These are phyloP conservation scores for Neolamprologus devosi DNA, from an alignment of 2,113 vertebrate species.

Conservation along the genomic window DNA sequence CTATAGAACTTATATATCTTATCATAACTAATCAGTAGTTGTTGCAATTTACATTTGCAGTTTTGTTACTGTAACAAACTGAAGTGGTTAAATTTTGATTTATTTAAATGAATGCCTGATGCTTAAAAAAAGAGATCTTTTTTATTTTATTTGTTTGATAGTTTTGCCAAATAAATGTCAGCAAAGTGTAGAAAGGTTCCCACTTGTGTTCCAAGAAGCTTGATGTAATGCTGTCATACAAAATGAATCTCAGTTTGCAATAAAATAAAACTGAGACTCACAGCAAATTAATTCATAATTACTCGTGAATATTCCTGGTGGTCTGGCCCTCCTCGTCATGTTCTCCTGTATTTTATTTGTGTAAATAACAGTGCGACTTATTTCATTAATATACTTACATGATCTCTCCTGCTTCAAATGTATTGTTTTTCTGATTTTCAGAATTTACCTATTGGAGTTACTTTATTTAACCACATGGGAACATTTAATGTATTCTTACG, in stretches of 20 bases:
- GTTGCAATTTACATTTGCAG: background rate
- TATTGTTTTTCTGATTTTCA: background rate
- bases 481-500: background rate
- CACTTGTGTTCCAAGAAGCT: background rate
- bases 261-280: background rate
- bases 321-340: background rate
- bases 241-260: background rate
- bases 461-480: background rate
- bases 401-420: background rate
- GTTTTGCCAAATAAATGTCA: background rate
- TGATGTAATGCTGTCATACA: background rate
- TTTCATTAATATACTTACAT: background rate
- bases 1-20: background rate
- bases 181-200: background rate
- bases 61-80: background rate
- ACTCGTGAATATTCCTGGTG: background rate
- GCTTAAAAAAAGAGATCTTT: background rate
- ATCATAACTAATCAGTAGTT: background rate
- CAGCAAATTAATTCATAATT: background rate
- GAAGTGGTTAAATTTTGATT: background rate
- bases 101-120: background rate
- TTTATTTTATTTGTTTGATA: background rate
- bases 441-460: background rate
- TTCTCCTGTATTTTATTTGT: background rate
- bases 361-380: background rate